Evolutionary conservation across 2,797 vertebrate genomes (phyloP), one percentile per base, ranked within the genome.

Genomic region (Peromyscus nudipes): DNA sequence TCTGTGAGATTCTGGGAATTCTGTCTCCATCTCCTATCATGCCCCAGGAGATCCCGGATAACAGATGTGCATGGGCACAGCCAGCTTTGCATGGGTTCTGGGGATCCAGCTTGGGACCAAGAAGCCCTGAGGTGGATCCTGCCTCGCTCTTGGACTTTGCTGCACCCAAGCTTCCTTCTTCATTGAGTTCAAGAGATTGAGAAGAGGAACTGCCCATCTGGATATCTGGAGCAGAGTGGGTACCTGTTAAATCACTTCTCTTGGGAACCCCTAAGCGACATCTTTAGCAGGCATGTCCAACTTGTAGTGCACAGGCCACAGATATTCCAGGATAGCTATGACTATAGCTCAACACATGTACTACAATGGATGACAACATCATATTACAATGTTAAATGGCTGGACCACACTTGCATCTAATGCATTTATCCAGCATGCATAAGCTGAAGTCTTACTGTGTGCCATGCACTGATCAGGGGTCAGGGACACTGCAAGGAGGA

Each of bases 201-300:
- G 29, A 1, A 57, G 23, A n/a, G 5, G 46, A 23, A 16, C 0
- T 0, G 37, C 6, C 25, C 37, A 11, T 43, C 25, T 17, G 37
- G 25, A 43, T 0, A 46, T 62, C 46, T 31, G 40, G 37, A 62
- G 64, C 3, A 25, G 73, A 57, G 60, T 12, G 9, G 81, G 9
- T 1, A 0, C 57, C 9, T 46, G 3, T 57, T 11, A 23, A 40
- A 31, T 17, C 29, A 55, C n/a, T 40, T 80, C 52, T 52, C 0
- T 12, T 12, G 7, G 27, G 73, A 81, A 13, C 0, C n/a, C 29
- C 40, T 9, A n/a, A 0, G 0, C 9, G 52, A 55, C 4, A 34
- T 21, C 40, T 52, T 49, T 86, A 52, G 31, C 29, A 69, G 64
- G 12, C 34, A 27, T n/a, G 19, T 86, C 19, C 21, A 37, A 69